Evolutionary conservation across 2,888 invertebrate species (phyloP).

Genomic region (Acrocyrtus sp.): DNA sequence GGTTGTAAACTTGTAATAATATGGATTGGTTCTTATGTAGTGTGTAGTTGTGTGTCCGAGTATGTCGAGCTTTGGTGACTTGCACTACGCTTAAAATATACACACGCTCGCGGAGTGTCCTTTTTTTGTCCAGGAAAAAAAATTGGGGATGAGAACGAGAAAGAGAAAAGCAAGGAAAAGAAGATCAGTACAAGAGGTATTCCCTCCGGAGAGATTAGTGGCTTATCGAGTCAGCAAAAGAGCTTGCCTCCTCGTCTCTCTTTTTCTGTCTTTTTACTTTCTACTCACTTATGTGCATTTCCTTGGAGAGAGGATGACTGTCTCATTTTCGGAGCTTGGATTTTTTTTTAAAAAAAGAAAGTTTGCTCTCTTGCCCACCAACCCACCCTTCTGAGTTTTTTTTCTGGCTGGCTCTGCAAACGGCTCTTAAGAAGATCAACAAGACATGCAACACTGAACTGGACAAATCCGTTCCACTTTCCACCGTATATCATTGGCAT

Average conservation of each 20-base stretch:
- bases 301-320: slow-evolving; percentile 1
- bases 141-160: slow-evolving; percentile 33
- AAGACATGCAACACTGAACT: slow-evolving; percentile 13
- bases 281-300: not conserved
- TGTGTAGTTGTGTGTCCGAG: no score
- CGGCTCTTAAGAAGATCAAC: slow-evolving; percentile 25
- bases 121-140: no score
- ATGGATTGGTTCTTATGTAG: no score
- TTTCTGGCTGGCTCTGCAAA: no score
- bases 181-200: slow-evolving; percentile 55
- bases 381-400: no score
- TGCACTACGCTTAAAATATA: no score
- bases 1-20: no score
- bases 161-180: slow-evolving; percentile 9
- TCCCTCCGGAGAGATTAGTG: slow-evolving; percentile 64
- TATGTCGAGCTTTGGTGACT: no score
- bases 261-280: slow-evolving; percentile 10
- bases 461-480: slow-evolving; percentile 8
- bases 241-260: slow-evolving; percentile 41
- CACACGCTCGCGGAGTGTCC: no score
- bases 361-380: no score
- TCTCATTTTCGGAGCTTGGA: slow-evolving; percentile 34
- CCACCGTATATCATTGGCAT: slow-evolving; percentile 16
- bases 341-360: no score
- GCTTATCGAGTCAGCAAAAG: slow-evolving; percentile 64